Conservation (phyloP, 92 coral and sea anemone species). For the Pocillopora grandis region DNA sequence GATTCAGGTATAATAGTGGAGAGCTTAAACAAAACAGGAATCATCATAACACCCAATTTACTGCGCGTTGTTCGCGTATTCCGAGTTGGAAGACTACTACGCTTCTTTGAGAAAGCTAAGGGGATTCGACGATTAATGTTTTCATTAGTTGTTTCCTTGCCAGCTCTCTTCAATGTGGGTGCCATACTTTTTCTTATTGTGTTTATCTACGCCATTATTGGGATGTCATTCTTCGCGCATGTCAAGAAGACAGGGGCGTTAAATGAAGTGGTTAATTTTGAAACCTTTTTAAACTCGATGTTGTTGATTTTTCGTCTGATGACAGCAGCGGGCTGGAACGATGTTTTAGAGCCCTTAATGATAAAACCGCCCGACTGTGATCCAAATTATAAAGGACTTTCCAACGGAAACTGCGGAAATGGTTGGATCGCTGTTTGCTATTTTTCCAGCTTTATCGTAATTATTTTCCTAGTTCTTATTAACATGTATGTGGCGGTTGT, state of each 20-base stretch:
- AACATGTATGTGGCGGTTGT: slow-evolving; percentile 98
- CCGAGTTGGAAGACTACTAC: slow-evolving; percentile 85
- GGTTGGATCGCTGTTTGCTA: slow-evolving; percentile 59
- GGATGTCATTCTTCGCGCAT: slow-evolving; percentile 93
- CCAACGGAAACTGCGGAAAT: slow-evolving; percentile 87
- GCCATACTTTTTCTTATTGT: slow-evolving; percentile 84
- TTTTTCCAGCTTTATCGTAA: slow-evolving; percentile 75
- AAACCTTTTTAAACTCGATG: slow-evolving; percentile 83
- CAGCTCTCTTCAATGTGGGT: slow-evolving; percentile 93
- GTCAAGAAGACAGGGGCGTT: slow-evolving; percentile 90
- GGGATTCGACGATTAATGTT: slow-evolving; percentile 89
- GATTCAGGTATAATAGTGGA: slow-evolving; percentile 70
- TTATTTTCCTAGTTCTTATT: slow-evolving; percentile 83
- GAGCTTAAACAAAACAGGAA: slow-evolving; percentile 52
- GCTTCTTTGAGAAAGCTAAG: slow-evolving; percentile 91
- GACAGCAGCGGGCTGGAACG: slow-evolving; percentile 99
- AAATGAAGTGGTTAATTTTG: slow-evolving; percentile 93
- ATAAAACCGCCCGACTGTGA: slow-evolving; percentile 90
- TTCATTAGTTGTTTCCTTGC: slow-evolving; percentile 80
- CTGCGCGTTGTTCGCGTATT: slow-evolving; percentile 92
- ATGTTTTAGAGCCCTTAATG: slow-evolving; percentile 85
- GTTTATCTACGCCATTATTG: slow-evolving; percentile 89
- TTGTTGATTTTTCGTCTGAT: slow-evolving; percentile 86
- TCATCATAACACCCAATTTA: slow-evolving; percentile 83
- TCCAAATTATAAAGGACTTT: slow-evolving; percentile 67